Evolutionary conservation across 2,797 vertebrate species (phyloP).

Genomic region (Crocodylus rhombifer): DNA sequence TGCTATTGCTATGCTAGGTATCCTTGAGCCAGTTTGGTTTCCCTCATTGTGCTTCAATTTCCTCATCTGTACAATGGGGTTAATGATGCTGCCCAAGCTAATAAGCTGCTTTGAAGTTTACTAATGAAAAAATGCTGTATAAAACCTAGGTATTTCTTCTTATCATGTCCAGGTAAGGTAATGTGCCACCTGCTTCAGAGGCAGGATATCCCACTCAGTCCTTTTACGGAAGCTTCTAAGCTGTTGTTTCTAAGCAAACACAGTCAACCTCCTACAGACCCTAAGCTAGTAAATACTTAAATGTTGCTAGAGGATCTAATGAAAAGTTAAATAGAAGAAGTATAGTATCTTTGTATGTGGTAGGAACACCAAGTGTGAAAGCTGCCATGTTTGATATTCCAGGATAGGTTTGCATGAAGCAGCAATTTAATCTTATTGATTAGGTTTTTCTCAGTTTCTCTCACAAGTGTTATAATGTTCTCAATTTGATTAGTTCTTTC

Average conservation of each 20-base stretch:
- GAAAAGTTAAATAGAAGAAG: neutral
- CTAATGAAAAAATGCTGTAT: too few relatives aligned
- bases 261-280: neutral
- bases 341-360: neutral
- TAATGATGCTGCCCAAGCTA: too few relatives aligned
- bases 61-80: too few relatives aligned
- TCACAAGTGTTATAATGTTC: neutral
- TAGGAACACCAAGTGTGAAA: neutral
- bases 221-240: neutral
- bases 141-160: too few relatives aligned
- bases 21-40: neutral
- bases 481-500: neutral
- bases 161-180: neutral
- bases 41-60: neutral
- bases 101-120: too few relatives aligned
- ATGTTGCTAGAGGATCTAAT: neutral
- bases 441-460: neutral
- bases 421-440: neutral
- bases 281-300: neutral
- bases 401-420: neutral
- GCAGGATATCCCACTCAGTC: neutral
- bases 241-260: neutral
- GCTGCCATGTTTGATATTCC: neutral
- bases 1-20: too few relatives aligned
- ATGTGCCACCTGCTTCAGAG: neutral